Base-by-base conservation (phyloP, 2,113 vertebrate genomes). In the Colius striatus region DNA sequence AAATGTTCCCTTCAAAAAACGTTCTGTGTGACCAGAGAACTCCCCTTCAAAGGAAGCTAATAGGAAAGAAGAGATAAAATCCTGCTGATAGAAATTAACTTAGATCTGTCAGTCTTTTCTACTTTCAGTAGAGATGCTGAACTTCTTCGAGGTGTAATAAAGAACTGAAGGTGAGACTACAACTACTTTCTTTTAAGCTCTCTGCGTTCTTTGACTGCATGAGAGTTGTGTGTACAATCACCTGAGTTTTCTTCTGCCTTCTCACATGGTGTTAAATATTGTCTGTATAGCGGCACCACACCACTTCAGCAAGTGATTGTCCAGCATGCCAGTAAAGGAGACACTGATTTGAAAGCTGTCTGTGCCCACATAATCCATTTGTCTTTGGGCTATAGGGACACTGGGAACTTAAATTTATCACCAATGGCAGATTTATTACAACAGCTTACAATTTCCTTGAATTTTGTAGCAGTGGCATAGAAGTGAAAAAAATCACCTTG, bases 201-300 rank as follows among this genome's bases (percentile, higher is more conserved):
- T 75, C 20, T 50, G 4, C 26, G 36, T 53, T 19, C 9, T 63
- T 10, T 81, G 36, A 11, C 36, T 60, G 25, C 10, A 9, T 78
- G n/a, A 68, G 2, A 50, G 7, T 51, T 1, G 0, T 47, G 2
- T 34, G 5, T 63, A 26, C 22, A 32, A 11, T 63, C 19, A 54
- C 2, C 2, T 34, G 16, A 50, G 3, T 27, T 86, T 89, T 74
- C 17, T 71, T 15, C 17, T 74, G 43, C 19, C 16, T 55, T 85
- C 29, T 30, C 22, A n/a, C 0, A 1, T 16, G 29, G 2, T 50
- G 17, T 48, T 62, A 89, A 58, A 9, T 50, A 34, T 51, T 78
- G 87, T 67, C 53, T 67, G 1, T 15, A 13, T 5, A 16, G 25
- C 54, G 41, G 36, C 23, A 71, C 11, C 13, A 41, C 26, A 71